Evolutionary conservation across 2,797 vertebrate genomes (phyloP).

Genomic region (Otolemur crassicaudatus): DNA sequence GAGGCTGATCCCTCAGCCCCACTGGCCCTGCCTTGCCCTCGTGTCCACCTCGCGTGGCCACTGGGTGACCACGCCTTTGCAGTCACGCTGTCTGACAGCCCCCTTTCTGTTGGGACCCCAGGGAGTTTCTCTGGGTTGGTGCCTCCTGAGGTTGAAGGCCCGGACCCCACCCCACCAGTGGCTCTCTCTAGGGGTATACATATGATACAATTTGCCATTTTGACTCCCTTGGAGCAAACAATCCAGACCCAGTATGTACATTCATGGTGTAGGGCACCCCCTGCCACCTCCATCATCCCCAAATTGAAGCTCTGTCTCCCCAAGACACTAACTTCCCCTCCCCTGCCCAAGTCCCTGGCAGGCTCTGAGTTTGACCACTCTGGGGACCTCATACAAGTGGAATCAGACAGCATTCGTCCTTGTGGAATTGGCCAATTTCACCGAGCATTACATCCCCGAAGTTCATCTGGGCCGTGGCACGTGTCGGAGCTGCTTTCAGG

Average conservation of each 20-base stretch:
- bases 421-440: fast-evolving
- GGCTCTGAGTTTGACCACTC: fast-evolving
- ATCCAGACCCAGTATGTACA: fast-evolving
- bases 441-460: not conserved
- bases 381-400: fast-evolving
- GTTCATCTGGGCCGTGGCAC: fast-evolving
- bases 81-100: fast-evolving
- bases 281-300: too few relatives aligned
- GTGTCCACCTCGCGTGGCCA: fast-evolving
- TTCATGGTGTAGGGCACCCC: fast-evolving
- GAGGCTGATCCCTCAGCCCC: not conserved
- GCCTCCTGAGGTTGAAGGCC: not conserved
- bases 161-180: fast-evolving
- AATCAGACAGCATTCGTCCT: fast-evolving
- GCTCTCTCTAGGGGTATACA: too few relatives aligned
- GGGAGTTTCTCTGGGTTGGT: fast-evolving
- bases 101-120: too few relatives aligned
- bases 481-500: fast-evolving
- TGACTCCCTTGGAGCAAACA: fast-evolving
- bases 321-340: fast-evolving
- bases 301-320: not conserved
- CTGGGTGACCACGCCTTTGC: fast-evolving
- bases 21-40: not conserved
- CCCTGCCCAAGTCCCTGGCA: fast-evolving
- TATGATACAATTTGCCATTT: too few relatives aligned